Conservation (phyloP, 2,888 invertebrate genomes). For the Lasiommata megera region DNA sequence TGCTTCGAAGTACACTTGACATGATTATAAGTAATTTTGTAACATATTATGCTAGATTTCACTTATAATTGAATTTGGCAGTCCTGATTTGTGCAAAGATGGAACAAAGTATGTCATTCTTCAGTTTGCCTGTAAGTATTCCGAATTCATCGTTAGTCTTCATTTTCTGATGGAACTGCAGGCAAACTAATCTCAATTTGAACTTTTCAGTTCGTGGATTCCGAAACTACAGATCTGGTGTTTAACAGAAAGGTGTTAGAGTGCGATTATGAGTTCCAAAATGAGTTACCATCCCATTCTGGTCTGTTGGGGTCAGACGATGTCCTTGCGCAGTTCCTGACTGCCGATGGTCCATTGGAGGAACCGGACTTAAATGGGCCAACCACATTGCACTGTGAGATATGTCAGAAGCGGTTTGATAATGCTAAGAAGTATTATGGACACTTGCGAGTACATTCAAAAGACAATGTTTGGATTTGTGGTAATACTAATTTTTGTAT, state of each 20-base stretch:
- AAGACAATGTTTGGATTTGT: conserved; percentile 70
- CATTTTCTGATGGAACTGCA: too few species aligned
- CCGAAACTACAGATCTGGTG: conserved; percentile 51
- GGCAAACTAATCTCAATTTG: background rate
- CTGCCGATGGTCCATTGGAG: conserved; percentile 65
- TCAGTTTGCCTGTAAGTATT: conserved; percentile 62
- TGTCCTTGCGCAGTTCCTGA: conserved; percentile 66
- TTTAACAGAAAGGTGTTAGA: conserved; percentile 46
- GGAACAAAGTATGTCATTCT: conserved; percentile 64
- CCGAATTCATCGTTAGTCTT: background rate
- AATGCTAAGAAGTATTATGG: conserved; percentile 75
- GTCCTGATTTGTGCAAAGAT: conserved; percentile 34
- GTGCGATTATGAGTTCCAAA: conserved; percentile 55
- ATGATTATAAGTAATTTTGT: too few species aligned
- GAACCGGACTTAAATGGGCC: conserved; percentile 72
- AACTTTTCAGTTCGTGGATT: conserved; percentile 61
- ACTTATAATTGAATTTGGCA: too few species aligned
- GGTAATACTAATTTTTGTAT: conserved; percentile 43
- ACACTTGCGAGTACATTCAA: conserved; percentile 70
- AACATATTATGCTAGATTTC: too few species aligned
- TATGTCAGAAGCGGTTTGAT: conserved; percentile 69
- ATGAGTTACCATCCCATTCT: conserved; percentile 48
- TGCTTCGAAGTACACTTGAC: too few species aligned
- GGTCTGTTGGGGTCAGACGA: conserved; percentile 58
- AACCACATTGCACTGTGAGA: conserved; percentile 68